A percentile compares a stretch with the other conserved stretches of the same genome.
phyloP scores from a whole-genome alignment of 1,140 invertebrate genomes.

The Cherax destructor region DNA sequence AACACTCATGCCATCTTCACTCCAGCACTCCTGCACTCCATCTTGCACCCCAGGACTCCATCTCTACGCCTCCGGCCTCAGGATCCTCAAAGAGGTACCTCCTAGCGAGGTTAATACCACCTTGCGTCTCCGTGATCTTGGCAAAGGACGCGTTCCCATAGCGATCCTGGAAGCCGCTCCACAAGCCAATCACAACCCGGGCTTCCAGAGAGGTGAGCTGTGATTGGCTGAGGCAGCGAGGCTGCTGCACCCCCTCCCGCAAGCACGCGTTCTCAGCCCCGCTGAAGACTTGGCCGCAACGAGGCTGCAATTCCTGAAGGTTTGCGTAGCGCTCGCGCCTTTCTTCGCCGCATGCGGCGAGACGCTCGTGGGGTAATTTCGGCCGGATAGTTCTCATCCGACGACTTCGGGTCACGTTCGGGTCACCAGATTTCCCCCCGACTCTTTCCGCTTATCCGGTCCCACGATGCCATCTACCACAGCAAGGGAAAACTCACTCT shows the following conservation, averaged over 20 bases:
- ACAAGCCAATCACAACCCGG: background rate
- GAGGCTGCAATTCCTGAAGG: background rate
- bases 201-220: background rate
- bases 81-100: background rate
- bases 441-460: conserved; percentile 38
- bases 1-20: background rate
- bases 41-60: background rate
- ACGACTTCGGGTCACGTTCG: conserved; percentile 43
- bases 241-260: background rate
- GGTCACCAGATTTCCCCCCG: conserved; percentile 33
- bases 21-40: background rate
- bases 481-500: too few species aligned
- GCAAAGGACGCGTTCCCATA: conserved; percentile 11
- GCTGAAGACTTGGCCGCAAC: background rate
- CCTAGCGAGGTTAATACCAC: background rate
- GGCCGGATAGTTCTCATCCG: conserved; percentile 47
- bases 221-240: background rate
- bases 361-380: conserved; percentile 14
- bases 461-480: background rate
- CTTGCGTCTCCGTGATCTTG: conserved; percentile 9
- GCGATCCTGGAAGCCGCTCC: background rate
- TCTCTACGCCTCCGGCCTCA: background rate
- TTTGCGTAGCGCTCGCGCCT: conserved; percentile 1
- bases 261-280: background rate
- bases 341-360: background rate